A percentile compares a stretch with the other conserved stretches of the same genome.
These are phyloP conservation scores for Anoplophora glabripennis DNA, from an alignment of 1,140 invertebrate genomes.

Conservation along the genomic window DNA sequence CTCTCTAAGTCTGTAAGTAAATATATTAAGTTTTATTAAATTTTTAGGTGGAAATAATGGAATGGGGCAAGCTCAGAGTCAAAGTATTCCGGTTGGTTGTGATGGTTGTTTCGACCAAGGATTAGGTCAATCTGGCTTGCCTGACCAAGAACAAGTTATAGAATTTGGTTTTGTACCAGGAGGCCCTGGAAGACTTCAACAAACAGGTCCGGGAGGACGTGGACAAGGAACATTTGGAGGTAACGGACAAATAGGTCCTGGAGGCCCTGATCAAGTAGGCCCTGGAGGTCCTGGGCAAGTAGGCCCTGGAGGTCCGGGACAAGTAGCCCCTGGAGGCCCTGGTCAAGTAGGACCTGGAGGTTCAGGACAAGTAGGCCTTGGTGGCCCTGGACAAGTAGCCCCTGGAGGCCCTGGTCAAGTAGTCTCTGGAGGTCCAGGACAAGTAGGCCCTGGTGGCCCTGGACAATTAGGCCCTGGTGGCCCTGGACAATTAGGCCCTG, in stretches of 20 bases:
- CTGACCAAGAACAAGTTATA: slow-evolving; percentile 10
- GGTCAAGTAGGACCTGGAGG: slow-evolving; percentile 17
- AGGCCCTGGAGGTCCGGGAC: not conserved
- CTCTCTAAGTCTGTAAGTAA: not conserved
- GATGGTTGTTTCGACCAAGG: slow-evolving; percentile 35
- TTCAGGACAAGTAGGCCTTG: slow-evolving; percentile 21
- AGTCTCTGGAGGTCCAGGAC: not conserved
- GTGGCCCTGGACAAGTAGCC: not conserved
- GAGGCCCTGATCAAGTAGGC: no score
- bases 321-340: slow-evolving; percentile 8
- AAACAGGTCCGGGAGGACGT: not conserved
- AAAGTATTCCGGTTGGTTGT: slow-evolving; percentile 47
- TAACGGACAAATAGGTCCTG: slow-evolving; percentile 17
- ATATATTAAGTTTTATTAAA: not conserved
- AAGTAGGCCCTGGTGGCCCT: slow-evolving; percentile 2
- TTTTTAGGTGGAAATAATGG: slow-evolving; percentile 54
- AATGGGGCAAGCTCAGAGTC: slow-evolving; percentile 80
- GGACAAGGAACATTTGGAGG: slow-evolving; percentile 21
- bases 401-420: slow-evolving; percentile 4
- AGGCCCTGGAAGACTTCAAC: not conserved
- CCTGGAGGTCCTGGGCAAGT: slow-evolving; percentile 5
- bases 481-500: not conserved
- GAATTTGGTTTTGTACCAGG: not conserved
- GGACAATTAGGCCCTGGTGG: not conserved
- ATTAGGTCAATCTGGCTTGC: not conserved